These are phyloP conservation scores for Australoheros facetus DNA, from an alignment of 2,797 vertebrate genomes.

Conservation along the genomic window DNA sequence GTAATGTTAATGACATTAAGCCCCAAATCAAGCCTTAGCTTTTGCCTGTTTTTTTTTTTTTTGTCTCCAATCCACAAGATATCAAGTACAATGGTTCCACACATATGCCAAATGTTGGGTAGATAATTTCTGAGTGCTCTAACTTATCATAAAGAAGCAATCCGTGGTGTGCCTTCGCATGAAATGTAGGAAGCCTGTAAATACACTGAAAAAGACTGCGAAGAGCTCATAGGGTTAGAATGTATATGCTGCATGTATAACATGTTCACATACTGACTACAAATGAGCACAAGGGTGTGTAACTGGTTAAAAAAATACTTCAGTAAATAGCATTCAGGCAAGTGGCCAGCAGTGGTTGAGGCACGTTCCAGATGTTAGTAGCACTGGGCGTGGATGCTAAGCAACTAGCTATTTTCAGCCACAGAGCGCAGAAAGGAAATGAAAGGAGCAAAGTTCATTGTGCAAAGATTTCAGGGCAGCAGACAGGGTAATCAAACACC, in stretches of 20 bases:
- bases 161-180: neutral
- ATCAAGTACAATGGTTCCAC: neutral
- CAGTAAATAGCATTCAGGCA: constrained; percentile 50
- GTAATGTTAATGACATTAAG: neutral
- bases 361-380: constrained; percentile 67
- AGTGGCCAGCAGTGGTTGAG: constrained; percentile 34
- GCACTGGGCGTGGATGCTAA: constrained; percentile 66
- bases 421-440: constrained; percentile 61
- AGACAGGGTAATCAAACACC: constrained; percentile 65
- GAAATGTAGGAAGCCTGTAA: neutral
- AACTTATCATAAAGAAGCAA: neutral
- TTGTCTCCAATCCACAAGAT: neutral
- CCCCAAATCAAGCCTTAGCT: neutral
- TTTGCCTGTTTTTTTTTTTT: neutral
- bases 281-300: constrained; percentile 24
- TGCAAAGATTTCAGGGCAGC: constrained; percentile 44
- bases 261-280: constrained; percentile 12
- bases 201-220: neutral
- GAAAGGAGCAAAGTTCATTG: constrained; percentile 68
- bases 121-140: neutral
- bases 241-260: constrained; percentile 14
- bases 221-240: neutral
- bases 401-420: constrained; percentile 74
- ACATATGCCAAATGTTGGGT: too few species aligned
- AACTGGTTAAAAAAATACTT: constrained; percentile 48